Evolutionary conservation across 2,888 invertebrate genomes (phyloP).

Genomic region (Temnothorax rugatulus): DNA sequence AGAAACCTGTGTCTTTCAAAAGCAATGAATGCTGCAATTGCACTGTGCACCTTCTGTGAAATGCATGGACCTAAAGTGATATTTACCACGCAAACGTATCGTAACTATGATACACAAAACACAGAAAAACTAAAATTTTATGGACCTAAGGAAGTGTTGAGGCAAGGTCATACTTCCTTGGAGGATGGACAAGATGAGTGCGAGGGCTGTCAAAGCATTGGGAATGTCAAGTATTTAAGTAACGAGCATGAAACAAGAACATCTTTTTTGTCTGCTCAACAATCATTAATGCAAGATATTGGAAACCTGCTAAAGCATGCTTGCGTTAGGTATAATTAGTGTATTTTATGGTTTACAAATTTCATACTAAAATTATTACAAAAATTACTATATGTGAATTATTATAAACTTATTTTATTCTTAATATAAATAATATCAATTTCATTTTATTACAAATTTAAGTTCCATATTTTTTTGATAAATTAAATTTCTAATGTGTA

Average conservation of each 20-base stretch:
- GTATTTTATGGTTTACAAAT: conserved; percentile 6
- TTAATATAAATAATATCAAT: background rate
- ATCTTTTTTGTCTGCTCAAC: conserved; percentile 87
- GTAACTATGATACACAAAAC: conserved; percentile 82
- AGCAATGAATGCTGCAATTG: conserved; percentile 94
- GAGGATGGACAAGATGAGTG: conserved; percentile 78
- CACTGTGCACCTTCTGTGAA: conserved; percentile 98
- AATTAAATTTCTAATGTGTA: conserved; percentile 11
- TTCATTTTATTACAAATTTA: background rate
- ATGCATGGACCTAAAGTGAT: conserved; percentile 96
- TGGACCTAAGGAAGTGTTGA: conserved; percentile 82
- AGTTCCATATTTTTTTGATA: background rate
- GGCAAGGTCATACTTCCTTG: conserved; percentile 67
- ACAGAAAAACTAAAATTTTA: conserved; percentile 82
- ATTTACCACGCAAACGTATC: conserved; percentile 94
- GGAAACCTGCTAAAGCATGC: conserved; percentile 93
- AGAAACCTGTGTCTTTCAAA: conserved; percentile 12
- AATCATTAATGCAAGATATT: conserved; percentile 91
- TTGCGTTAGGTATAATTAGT: conserved; percentile 81
- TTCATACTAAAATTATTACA: background rate
- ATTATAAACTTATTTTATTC: conserved; percentile 9
- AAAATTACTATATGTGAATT: background rate
- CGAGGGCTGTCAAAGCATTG: conserved; percentile 82
- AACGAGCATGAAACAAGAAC: conserved; percentile 84
- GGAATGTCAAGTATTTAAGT: conserved; percentile 83